Conservation (phyloP, 2,113 vertebrate species). For the Cavia aperea region DNA sequence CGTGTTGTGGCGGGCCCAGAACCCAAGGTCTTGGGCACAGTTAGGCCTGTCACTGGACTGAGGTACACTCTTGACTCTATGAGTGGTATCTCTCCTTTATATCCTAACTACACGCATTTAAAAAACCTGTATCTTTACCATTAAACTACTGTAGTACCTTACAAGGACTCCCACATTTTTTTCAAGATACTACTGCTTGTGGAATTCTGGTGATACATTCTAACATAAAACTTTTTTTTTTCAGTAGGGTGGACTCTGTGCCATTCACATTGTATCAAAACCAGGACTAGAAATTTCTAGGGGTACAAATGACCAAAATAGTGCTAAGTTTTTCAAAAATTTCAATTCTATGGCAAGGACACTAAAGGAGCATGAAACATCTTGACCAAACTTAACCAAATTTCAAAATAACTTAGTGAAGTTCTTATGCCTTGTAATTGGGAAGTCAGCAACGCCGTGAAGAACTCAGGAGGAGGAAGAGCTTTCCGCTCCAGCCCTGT, state of each 20-base stretch:
- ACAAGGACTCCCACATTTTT: neutral
- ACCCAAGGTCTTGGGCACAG: neutral
- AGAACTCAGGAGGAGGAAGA: neutral
- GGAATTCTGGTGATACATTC: neutral
- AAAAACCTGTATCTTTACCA: neutral
- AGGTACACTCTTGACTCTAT: neutral
- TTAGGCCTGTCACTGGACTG: neutral
- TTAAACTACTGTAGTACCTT: neutral
- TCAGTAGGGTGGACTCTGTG: neutral
- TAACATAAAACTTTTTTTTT: neutral
- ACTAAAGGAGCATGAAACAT: neutral
- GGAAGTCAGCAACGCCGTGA: neutral
- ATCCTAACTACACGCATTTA: neutral
- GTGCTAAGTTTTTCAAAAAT: neutral
- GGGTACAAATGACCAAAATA: constrained; percentile 20
- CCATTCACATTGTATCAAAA: neutral
- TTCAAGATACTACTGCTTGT: neutral
- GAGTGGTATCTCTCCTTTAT: neutral
- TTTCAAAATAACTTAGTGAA: neutral
- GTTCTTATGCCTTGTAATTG: neutral
- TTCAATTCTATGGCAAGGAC: neutral
- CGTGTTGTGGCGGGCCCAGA: neutral
- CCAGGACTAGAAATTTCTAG: neutral
- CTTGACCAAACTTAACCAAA: neutral
- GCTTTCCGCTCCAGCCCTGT: neutral